Conservation (phyloP, 2,888 invertebrate genomes). For the Alsophila aescularia region DNA sequence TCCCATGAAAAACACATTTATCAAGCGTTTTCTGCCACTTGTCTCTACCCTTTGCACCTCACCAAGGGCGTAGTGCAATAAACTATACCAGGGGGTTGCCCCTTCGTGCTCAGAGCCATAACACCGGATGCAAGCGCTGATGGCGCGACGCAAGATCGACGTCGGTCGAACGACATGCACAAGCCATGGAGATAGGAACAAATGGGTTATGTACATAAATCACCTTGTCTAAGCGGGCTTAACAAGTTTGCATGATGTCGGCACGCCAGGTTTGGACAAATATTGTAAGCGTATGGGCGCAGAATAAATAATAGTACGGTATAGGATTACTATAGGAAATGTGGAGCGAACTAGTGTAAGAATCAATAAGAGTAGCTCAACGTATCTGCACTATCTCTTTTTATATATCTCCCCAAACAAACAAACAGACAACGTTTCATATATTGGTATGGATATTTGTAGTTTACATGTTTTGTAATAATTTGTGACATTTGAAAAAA, state of each 20-base stretch:
- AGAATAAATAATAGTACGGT: too few species aligned
- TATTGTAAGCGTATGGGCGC: conserved; percentile 17
- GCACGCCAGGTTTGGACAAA: conserved; percentile 5
- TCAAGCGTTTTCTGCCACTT: background rate
- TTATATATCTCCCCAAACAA: too few species aligned
- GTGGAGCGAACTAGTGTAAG: background rate
- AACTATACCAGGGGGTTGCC: conserved; percentile 12
- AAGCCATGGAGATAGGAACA: conserved; percentile 16
- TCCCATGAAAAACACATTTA: too few species aligned
- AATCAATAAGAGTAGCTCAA: too few species aligned
- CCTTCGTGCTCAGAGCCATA: conserved; percentile 26
- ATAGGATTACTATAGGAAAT: conserved; percentile 1
- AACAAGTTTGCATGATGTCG: conserved; percentile 12
- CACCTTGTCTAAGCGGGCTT: conserved; percentile 11
- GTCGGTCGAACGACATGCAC: conserved; percentile 31
- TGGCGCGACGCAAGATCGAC: conserved; percentile 16
- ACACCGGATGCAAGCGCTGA: conserved; percentile 25
- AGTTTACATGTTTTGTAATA: too few species aligned
- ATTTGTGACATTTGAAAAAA: too few species aligned
- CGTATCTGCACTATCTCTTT: too few species aligned
- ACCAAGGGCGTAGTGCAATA: too few species aligned
- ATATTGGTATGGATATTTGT: too few species aligned
- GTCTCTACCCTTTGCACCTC: background rate
- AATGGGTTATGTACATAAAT: conserved; percentile 29
- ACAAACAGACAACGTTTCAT: too few species aligned